A percentile compares a stretch with the other conserved stretches of the same genome.
Evolutionary conservation across 2,113 vertebrate species (phyloP).

Genomic region (Xiphophorus couchianus): DNA sequence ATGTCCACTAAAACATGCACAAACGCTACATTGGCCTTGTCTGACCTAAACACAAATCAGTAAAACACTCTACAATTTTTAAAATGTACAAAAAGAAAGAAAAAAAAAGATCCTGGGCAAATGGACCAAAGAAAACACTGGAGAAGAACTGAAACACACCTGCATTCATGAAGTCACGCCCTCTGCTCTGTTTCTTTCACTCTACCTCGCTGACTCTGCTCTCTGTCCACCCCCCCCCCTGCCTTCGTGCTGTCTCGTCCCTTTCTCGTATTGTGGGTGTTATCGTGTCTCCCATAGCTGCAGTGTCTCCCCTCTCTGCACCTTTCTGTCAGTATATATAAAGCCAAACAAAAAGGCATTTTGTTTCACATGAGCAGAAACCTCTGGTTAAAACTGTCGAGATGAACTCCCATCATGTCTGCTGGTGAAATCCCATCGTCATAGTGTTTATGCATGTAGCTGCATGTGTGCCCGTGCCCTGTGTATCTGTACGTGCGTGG

Average conservation of each 20-base stretch:
- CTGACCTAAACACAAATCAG: conserved; percentile 28
- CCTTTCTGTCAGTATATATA: conserved; percentile 28
- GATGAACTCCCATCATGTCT: conserved; percentile 40
- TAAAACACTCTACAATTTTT: conserved; percentile 16
- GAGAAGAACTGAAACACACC: conserved; percentile 51
- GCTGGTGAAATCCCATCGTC: conserved; percentile 44
- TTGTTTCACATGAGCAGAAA: conserved; percentile 29
- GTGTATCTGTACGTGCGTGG: conserved; percentile 10
- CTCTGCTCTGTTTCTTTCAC: conserved; percentile 61
- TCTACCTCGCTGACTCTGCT: conserved; percentile 64
- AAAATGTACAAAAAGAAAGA: neutral
- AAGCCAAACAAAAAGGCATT: conserved; percentile 10
- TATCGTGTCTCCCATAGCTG: conserved; percentile 51
- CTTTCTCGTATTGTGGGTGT: conserved; percentile 62
- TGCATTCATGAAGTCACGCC: conserved; percentile 22
- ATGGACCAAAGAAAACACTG: conserved; percentile 70
- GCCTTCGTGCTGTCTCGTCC: conserved; percentile 55
- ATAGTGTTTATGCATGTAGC: conserved; percentile 20
- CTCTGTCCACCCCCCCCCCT: conserved; percentile 13
- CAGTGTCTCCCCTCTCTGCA: conserved; percentile 31
- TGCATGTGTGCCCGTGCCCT: conserved; percentile 11
- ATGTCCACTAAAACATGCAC: conserved; percentile 7
- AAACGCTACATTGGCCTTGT: conserved; percentile 26
- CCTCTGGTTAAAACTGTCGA: conserved; percentile 8
- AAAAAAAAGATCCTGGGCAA: conserved; percentile 34